Evolutionary conservation across 2,888 invertebrate genomes (phyloP), one percentile per base, ranked within the genome.

Genomic region (Sericinus montela): DNA sequence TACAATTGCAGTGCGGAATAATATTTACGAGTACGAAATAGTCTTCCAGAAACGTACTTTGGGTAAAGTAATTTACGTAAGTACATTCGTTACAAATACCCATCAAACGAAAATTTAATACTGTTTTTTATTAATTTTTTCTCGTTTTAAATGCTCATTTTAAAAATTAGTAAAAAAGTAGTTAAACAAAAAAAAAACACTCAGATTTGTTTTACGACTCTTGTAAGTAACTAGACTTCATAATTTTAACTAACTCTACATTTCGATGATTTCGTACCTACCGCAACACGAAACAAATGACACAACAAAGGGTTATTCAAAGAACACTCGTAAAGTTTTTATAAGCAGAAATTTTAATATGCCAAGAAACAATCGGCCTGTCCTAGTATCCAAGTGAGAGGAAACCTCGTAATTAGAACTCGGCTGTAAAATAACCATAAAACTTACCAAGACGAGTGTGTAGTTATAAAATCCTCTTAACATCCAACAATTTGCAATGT

Each of bases 381-480:
- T 72, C 76, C 80, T 83, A 82, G 76, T 75, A 69, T 73, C 56
- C 57, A 58, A 66, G 64, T 67, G 70, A 77, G 74, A 81, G 79
- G 80, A 83, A 81, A 82, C 79, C 74, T 75, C 72, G 72, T 81
- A 84, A 87, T 88, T 87, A 84, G 80, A 78, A 77, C 75, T 70
- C 66, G 75, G 80, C 70, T 69, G 77, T 88, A 87, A 87, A 88
- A 87, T 73, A 82, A 76, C 84, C 84, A 85, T 88, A 81, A 87
- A 86, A 80, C 72, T 72, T 68, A 75, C 72, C 71, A 63, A 70
- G 76, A 80, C 71, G 75, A 76, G 68, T 73, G 72, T 72, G 69
- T 72, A 72, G 73, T 59, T 71, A 67, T 77, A 72, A 63, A 75
- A 75, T 66, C 62, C 52, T 53, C 55, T 49, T 58, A 61, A 60